These are phyloP conservation scores for Danio kyathit DNA, from an alignment of 2,797 vertebrate species.

Conservation along the genomic window DNA sequence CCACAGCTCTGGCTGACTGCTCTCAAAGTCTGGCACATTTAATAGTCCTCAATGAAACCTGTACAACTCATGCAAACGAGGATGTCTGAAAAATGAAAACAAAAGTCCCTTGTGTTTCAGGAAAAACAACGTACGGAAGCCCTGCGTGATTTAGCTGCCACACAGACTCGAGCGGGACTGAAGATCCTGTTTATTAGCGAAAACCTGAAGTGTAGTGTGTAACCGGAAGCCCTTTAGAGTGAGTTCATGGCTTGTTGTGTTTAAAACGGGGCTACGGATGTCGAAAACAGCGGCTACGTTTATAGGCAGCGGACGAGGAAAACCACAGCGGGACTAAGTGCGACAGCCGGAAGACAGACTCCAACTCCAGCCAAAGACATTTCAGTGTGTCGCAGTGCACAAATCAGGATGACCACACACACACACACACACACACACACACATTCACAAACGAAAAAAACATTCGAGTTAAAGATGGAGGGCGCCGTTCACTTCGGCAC, in stretches of 20 bases:
- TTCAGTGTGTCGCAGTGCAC: slow-evolving; percentile 72
- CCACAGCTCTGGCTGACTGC: no score
- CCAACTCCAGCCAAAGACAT: slow-evolving; percentile 55
- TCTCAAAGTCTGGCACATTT: no score
- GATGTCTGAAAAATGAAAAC: not conserved
- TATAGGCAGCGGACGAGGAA: not conserved
- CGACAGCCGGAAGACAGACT: slow-evolving; percentile 55
- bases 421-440: slow-evolving; percentile 18
- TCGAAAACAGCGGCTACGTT: not conserved
- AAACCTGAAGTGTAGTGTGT: slow-evolving; percentile 68
- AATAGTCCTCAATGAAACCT: not conserved
- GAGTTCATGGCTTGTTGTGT: slow-evolving; percentile 79
- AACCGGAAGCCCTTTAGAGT: slow-evolving; percentile 81
- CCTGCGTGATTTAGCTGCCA: slow-evolving; percentile 86
- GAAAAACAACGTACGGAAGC: slow-evolving; percentile 79
- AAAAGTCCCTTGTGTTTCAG: not conserved
- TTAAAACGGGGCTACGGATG: slow-evolving; percentile 62
- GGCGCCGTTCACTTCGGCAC: slow-evolving; percentile 7
- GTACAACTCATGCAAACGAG: slow-evolving; percentile 37
- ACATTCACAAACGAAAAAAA: slow-evolving; percentile 41
- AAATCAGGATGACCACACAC: slow-evolving; percentile 58
- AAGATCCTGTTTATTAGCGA: slow-evolving; percentile 65
- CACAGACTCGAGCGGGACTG: slow-evolving; percentile 70
- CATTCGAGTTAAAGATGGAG: slow-evolving; percentile 55
- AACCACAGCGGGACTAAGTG: slow-evolving; percentile 9